Base-by-base conservation (phyloP, 2,888 invertebrate genomes). In the Aphodius granarius region DNA sequence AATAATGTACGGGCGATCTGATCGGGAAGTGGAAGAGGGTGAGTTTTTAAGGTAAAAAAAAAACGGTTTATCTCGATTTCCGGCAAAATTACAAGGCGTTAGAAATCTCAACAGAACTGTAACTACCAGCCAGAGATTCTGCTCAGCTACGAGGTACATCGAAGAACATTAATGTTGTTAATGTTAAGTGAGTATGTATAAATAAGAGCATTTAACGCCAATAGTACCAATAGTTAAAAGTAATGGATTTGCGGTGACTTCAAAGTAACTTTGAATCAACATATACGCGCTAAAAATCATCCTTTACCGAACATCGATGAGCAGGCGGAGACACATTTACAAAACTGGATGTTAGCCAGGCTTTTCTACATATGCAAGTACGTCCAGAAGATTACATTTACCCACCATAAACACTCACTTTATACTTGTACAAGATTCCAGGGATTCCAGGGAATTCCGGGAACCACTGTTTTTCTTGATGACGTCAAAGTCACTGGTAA, bases 331-430 rank as follows among this genome's bases (percentile, higher is more conserved):
- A 83, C 82, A 17, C 15, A 72, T 77, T 76, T 73, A 70, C 77
- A 63, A 78, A 78, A 76, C 63, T 78, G 17, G 83, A 84, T 78
- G 78, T 84, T 5, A 75, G 75, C 1, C 79, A 80, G 62, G 84
- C 85, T 1, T 86, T 85, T 72, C 79, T 83, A 73, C 84, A 86
- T 74, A 73, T 85, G 43, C 82, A 82, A 79, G 78, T 85, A 18
- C 81, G 82, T 63, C 81, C 80, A 5, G 81, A 82, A 65, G 81
- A 82, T 74, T 78, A 74, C 76, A 83, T 16, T 78, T 83, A 19
- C 75, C 84, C 13, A 86, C 84, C 0, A 78, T 86, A 68, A 84
- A 77, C 72, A 85, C 84, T 2, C 84, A 84, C 73, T 85, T 15
- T 84, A 79, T 75, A 75, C 80, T 73, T 82, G 81, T 63, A 83